phyloP scores from a whole-genome alignment of 2,113 vertebrate genomes.

The Pachypanchax playfairii region DNA sequence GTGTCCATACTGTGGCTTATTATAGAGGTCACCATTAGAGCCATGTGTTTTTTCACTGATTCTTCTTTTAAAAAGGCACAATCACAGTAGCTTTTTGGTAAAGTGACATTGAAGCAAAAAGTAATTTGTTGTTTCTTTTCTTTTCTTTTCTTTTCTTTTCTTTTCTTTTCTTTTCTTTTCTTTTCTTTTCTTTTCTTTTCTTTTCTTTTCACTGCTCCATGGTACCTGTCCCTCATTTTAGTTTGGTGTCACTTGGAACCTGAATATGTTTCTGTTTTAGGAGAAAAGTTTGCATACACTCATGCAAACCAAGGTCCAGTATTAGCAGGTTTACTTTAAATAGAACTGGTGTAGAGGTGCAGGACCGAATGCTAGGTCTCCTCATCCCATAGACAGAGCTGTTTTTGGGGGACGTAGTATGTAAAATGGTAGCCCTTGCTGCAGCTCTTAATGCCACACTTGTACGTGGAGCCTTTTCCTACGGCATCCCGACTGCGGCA shows the following conservation, averaged over 20 bases:
- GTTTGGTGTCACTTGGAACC: conserved; percentile 58
- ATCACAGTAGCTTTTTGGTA: conserved; percentile 34
- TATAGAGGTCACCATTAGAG: conserved; percentile 52
- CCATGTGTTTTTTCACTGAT: conserved; percentile 29
- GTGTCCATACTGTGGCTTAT: conserved; percentile 36
- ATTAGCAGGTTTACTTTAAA: conserved; percentile 33
- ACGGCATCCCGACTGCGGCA: conserved; percentile 86
- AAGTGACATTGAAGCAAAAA: conserved; percentile 21
- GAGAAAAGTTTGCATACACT: conserved; percentile 41
- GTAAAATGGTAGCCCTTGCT: conserved; percentile 92
- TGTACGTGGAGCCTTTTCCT: conserved; percentile 87
- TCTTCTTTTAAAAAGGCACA: conserved; percentile 52
- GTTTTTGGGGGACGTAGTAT: conserved; percentile 89
- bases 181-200: conserved; percentile 6
- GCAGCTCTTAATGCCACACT: conserved; percentile 98
- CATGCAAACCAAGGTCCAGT: conserved; percentile 41
- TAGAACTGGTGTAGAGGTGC: conserved; percentile 25
- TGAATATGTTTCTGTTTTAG: conserved; percentile 33
- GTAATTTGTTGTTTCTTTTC: conserved; percentile 7
- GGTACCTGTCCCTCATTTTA: conserved; percentile 14
- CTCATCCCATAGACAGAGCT: conserved; percentile 95
- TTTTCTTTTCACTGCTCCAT: conserved; percentile 9
- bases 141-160: conserved; percentile 9
- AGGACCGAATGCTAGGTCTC: conserved; percentile 81
- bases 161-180: conserved; percentile 7